phyloP scores from a whole-genome alignment of 2,797 vertebrate genomes.

The Chrosomus eos region DNA sequence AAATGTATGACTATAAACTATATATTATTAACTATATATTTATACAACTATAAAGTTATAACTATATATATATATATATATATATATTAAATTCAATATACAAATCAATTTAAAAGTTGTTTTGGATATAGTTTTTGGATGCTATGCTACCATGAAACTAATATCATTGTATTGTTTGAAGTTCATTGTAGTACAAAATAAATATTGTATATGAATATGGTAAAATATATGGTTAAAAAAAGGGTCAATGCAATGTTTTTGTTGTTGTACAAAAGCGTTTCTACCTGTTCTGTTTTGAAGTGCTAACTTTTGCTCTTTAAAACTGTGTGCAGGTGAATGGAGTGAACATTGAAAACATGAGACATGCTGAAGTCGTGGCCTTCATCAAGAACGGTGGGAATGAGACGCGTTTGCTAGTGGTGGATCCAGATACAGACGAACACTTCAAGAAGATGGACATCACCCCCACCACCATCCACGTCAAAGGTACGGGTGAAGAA shows the following conservation, averaged over 20 bases:
- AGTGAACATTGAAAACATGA: conserved; percentile 90
- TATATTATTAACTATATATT: no score
- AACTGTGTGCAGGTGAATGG: conserved; percentile 86
- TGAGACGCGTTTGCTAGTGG: conserved; percentile 89
- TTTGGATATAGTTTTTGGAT: not conserved
- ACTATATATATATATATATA: no score
- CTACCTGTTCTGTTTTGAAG: not conserved
- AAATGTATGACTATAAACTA: no score
- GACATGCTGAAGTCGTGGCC: conserved; percentile 93
- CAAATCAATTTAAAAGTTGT: not conserved
- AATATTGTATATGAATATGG: not conserved
- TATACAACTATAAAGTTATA: no score
- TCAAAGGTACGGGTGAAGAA: conserved; percentile 78
- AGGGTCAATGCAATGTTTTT: not conserved
- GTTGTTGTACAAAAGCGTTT: not conserved
- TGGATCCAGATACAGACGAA: conserved; percentile 90
- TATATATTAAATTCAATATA: no score
- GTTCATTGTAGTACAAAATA: not conserved
- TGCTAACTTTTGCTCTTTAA: not conserved
- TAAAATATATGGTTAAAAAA: not conserved
- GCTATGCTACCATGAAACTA: not conserved
- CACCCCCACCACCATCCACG: conserved; percentile 81
- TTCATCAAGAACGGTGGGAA: conserved; percentile 89
- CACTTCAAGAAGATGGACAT: conserved; percentile 90
- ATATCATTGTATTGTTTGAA: not conserved